Evolutionary conservation across 1,140 invertebrate genomes (phyloP).

Genomic region (Lucilia cuprina): DNA sequence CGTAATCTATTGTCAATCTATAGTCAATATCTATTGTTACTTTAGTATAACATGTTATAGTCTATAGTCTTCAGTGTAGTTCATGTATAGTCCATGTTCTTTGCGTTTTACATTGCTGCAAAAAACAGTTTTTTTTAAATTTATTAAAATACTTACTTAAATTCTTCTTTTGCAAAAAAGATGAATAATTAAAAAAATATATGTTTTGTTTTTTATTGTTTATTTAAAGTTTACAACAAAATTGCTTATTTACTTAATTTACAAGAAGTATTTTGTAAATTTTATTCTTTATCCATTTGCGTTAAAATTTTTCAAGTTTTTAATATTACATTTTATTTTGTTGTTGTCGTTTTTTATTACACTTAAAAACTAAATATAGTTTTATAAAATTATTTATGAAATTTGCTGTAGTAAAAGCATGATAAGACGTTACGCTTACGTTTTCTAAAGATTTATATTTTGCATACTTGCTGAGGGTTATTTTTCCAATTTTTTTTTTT

Average conservation of each 20-base stretch:
- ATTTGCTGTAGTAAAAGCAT: background rate
- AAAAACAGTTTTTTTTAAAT: no score
- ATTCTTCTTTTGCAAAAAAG: no score
- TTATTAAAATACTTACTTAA: no score
- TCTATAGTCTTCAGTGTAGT: no score
- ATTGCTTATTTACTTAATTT: background rate
- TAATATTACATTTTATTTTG: background rate
- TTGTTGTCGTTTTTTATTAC: background rate
- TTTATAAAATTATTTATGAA: background rate
- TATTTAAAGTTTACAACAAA: background rate
- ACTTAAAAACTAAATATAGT: conserved; percentile 15
- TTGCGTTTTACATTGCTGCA: no score
- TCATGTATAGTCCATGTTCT: no score
- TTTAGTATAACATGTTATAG: no score
- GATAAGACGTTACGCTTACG: background rate
- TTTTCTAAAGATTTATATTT: background rate
- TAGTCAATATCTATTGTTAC: no score
- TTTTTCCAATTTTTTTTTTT: background rate
- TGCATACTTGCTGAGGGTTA: background rate
- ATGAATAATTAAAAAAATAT: background rate
- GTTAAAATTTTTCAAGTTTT: background rate
- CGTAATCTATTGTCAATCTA: no score
- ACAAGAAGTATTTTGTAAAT: background rate
- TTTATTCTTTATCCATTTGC: background rate
- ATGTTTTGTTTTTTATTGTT: background rate